Conservation (phyloP, 2,113 vertebrate genomes). For the Eudyptes chrysolophus region DNA sequence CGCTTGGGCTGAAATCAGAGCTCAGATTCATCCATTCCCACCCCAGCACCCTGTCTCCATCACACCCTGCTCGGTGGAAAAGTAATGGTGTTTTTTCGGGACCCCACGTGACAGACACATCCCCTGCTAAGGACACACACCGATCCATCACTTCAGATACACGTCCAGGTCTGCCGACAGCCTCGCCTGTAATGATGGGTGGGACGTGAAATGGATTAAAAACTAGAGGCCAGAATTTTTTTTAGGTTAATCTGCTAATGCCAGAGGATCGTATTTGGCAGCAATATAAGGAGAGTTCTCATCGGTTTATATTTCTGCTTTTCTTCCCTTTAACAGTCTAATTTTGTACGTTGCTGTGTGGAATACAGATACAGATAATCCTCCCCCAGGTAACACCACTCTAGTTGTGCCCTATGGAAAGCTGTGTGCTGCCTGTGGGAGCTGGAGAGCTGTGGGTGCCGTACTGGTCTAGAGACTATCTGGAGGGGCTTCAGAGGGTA, state of each 20-base stretch:
- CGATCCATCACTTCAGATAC: neutral
- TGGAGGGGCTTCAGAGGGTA: neutral
- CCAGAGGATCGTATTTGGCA: slow-evolving; percentile 16
- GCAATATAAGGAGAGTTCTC: neutral
- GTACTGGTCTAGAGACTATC: neutral
- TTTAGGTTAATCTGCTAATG: slow-evolving; percentile 22
- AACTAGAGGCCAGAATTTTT: neutral
- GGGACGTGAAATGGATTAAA: neutral
- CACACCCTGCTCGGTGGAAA: neutral
- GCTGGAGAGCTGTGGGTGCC: neutral
- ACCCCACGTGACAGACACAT: neutral
- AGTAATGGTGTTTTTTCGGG: neutral
- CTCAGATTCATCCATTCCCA: neutral
- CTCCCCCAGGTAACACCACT: neutral
- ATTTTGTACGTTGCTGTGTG: neutral
- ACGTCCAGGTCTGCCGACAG: neutral
- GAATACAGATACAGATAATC: neutral
- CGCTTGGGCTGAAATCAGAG: neutral
- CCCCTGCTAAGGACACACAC: neutral
- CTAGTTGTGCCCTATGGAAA: neutral
- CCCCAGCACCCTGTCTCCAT: neutral
- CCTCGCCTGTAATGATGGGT: neutral
- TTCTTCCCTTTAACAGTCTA: slow-evolving; percentile 10
- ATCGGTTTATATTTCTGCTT: neutral
- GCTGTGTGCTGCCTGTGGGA: neutral